Percentiles rank a stretch among this genome's conserved stretches.
Evolutionary conservation across 1,140 invertebrate species (phyloP).

Genomic region (Phthorimaea operculella): DNA sequence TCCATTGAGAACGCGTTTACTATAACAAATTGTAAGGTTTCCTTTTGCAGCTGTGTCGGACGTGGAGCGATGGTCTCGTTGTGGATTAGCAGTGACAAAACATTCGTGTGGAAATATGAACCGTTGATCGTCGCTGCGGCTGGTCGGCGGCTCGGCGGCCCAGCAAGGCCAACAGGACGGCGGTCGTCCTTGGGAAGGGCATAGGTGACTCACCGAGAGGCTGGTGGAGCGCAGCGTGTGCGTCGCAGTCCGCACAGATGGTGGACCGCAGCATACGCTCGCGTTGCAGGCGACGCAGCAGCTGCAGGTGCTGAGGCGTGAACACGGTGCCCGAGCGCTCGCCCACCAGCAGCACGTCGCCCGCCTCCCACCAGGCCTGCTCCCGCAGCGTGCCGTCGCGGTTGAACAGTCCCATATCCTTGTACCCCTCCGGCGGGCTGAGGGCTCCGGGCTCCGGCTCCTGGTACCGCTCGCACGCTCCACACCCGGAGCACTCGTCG

Average conservation of each 20-base stretch:
- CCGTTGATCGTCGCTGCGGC: not conserved
- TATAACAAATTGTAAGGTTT: not conserved
- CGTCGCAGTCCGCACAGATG: constrained; percentile 70
- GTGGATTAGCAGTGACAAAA: constrained; percentile 10
- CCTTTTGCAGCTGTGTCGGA: constrained; percentile 2
- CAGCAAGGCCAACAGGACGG: constrained; percentile 72
- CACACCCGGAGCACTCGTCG: constrained; percentile 80
- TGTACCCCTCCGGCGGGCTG: constrained; percentile 87
- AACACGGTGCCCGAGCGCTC: constrained; percentile 71
- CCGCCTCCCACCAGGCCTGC: constrained; percentile 66
- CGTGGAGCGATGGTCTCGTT: constrained; percentile 1
- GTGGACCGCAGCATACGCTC: constrained; percentile 74
- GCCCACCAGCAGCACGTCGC: constrained; percentile 67
- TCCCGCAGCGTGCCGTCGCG: constrained; percentile 63
- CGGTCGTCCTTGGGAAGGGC: constrained; percentile 71
- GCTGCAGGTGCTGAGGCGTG: constrained; percentile 71
- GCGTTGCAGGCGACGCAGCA: constrained; percentile 68
- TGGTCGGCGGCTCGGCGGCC: constrained; percentile 9
- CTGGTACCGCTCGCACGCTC: constrained; percentile 66
- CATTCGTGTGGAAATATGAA: constrained; percentile 24
- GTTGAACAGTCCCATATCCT: constrained; percentile 73
- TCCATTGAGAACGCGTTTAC: not conserved
- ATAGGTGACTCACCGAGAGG: constrained; percentile 74
- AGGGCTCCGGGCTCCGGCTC: constrained; percentile 82
- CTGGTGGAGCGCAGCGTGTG: constrained; percentile 84